Conservation (phyloP, 2,797 vertebrate species). For the Prionace glauca region DNA sequence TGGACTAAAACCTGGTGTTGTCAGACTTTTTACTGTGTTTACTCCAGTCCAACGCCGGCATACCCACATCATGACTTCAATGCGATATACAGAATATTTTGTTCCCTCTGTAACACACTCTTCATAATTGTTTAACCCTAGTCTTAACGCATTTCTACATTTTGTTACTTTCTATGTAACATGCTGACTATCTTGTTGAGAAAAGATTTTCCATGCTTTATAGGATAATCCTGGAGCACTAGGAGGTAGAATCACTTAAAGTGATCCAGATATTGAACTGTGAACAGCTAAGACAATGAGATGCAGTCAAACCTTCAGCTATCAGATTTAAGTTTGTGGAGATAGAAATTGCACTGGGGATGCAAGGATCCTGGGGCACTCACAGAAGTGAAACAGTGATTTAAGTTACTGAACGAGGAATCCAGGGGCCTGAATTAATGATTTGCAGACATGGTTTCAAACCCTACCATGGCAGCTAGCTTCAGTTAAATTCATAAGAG, state of each 20-base stretch:
- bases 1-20: no score
- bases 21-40: no score
- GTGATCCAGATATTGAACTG: background rate
- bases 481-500: no score
- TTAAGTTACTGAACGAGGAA: background rate
- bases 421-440: no score
- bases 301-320: background rate
- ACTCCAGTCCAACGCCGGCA: no score
- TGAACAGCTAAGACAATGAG: background rate
- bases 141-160: background rate
- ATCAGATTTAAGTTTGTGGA: background rate
- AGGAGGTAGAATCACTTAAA: background rate
- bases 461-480: background rate
- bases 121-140: background rate
- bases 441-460: background rate
- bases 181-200: background rate
- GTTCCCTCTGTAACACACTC: background rate
- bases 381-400: background rate
- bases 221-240: background rate
- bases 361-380: background rate
- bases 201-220: background rate
- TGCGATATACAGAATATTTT: background rate
- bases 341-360: background rate
- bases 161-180: background rate
- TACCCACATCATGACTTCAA: no score